Evolutionary conservation across 2,888 invertebrate species (phyloP), one percentile per base, ranked within the genome.

Genomic region (Dryobotodes eremita): DNA sequence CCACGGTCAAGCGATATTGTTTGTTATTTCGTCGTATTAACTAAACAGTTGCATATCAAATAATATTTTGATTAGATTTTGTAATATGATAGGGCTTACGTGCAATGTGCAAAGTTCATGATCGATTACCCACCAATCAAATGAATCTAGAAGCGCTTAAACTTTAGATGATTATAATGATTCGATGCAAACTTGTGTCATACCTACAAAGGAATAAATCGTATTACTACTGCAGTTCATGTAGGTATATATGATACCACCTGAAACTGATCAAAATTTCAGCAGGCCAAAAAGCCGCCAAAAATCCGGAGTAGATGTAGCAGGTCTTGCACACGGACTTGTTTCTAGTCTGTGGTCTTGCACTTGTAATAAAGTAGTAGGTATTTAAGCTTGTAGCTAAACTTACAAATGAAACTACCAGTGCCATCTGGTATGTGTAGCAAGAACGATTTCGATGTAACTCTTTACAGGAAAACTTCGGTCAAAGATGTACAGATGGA

Each of bases 1-100:
- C 68, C 86, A 83, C 53, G 75, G 75, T 64, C 68, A 71, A 71
- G 20, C n/a, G 66, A 79, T 69, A 46, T 62, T 59, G 15, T 71
- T 69, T 77, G 57, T n/a, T 53, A 50, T 20, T 80, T 57, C 55
- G 36, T 55, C 10, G 53, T 59, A 57, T 42, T 46, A 64, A 59
- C 23, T 55, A 15, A 64, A 50, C n/a, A 64, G 48, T 57, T 77
- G n/a, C n/a, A n/a, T n/a, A 83, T 64, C 77, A 46, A 75, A 57
- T 55, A 50, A 15, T 64, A 57, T 50, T 57, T 77, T 31, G 55
- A 80, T 80, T 50, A 31, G 77, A 83, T 80, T 77, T 57, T 48
- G 20, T 64, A 68, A 20, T 15, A 53, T 46, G 55, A 69, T 77
- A n/a, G 6, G 13, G 61, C 42, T 48, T 31, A 20, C 4, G 31